Percentiles rank a stretch among this genome's conserved stretches.
Evolutionary conservation across 2,113 vertebrate genomes (phyloP).

Genomic region (Hucho hucho): DNA sequence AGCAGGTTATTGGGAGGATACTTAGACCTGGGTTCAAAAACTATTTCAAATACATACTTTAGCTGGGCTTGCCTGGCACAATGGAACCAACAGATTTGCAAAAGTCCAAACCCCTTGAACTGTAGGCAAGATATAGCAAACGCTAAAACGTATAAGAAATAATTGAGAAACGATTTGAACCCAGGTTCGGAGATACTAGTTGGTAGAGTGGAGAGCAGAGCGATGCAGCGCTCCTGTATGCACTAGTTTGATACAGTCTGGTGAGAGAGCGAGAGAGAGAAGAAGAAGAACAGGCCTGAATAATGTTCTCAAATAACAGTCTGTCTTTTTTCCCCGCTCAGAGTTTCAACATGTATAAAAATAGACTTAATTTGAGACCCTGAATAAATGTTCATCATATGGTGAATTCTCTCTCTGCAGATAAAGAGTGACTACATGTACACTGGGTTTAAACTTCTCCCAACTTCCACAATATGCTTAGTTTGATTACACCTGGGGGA

Average conservation of each 20-base stretch:
- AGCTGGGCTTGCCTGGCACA: no score
- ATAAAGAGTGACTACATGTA: slow-evolving; percentile 43
- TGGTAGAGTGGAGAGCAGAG: slow-evolving; percentile 24
- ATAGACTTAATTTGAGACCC: slow-evolving; percentile 77
- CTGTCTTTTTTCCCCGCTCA: slow-evolving; percentile 55
- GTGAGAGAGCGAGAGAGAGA: neutral
- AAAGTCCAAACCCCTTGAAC: no score
- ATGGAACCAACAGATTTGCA: no score
- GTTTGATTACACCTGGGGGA: slow-evolving; percentile 32
- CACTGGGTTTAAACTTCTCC: slow-evolving; percentile 35
- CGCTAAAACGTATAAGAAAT: no score
- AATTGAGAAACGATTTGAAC: no score
- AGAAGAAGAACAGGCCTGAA: slow-evolving; percentile 52
- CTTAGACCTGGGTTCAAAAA: slow-evolving; percentile 20
- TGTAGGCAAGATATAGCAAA: no score
- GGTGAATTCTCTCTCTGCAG: slow-evolving; percentile 64
- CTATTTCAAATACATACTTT: no score
- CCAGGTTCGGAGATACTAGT: slow-evolving; percentile 28
- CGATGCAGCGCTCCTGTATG: slow-evolving; percentile 18
- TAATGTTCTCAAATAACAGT: slow-evolving; percentile 49
- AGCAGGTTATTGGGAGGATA: slow-evolving; percentile 58
- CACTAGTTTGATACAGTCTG: slow-evolving; percentile 38
- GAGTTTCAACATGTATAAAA: slow-evolving; percentile 77
- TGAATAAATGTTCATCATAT: slow-evolving; percentile 75
- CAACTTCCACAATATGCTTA: slow-evolving; percentile 51